Conservation (phyloP, 2,888 invertebrate genomes). For the Tolmerus cingulatus region DNA sequence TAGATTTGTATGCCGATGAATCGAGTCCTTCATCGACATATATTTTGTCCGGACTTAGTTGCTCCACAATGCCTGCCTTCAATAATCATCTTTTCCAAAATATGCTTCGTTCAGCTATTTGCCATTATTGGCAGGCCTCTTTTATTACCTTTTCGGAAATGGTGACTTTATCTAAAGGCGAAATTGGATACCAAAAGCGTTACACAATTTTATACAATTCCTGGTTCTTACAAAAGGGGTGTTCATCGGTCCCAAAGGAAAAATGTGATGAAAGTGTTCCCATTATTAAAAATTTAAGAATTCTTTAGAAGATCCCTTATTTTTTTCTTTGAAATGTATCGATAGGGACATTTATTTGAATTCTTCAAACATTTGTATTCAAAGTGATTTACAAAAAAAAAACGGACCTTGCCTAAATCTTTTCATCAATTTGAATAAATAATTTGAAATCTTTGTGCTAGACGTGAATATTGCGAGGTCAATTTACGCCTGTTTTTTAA, state of each 20-base stretch:
- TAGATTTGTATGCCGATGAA: not conserved
- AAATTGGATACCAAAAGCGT: not conserved
- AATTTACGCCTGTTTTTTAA: not conserved
- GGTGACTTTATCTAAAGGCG: not conserved
- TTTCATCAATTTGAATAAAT: not conserved
- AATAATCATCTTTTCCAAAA: constrained; percentile 26
- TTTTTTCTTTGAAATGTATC: not conserved
- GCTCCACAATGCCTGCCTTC: not conserved
- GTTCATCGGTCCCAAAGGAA: not conserved
- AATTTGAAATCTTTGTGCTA: not conserved
- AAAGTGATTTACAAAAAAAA: not conserved
- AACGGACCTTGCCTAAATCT: not conserved
- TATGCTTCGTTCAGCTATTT: not conserved
- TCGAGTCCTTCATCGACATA: not conserved
- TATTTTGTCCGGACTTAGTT: not conserved
- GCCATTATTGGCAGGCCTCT: not conserved
- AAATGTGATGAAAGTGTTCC: not conserved
- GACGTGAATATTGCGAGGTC: not conserved
- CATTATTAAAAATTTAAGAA: not conserved
- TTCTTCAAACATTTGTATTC: not conserved
- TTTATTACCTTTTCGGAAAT: constrained; percentile 12
- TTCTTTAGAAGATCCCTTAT: not conserved
- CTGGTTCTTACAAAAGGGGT: not conserved
- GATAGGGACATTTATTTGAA: not conserved
- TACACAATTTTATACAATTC: not conserved